Percentiles rank a stretch among this genome's conserved stretches.
phyloP scores from a whole-genome alignment of 2,888 invertebrate species.

The Agriotes lineatus region DNA sequence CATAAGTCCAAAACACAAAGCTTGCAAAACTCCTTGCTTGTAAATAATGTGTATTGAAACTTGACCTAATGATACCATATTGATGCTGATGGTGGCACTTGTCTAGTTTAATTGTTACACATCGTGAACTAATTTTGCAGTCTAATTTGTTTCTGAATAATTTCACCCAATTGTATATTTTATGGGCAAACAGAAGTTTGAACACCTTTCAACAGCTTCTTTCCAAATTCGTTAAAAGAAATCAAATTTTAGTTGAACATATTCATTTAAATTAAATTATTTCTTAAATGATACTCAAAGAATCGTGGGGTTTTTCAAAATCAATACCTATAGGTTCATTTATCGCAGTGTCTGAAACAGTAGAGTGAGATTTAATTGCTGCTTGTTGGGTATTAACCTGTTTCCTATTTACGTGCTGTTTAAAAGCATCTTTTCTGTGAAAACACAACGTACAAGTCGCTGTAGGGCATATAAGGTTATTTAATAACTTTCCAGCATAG shows the following conservation, averaged over 20 bases:
- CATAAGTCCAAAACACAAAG: too few species aligned
- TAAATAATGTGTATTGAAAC: too few species aligned
- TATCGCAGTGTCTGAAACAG: not conserved
- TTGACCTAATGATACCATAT: too few species aligned
- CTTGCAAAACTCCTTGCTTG: too few species aligned
- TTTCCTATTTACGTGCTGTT: not conserved
- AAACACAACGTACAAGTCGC: not conserved
- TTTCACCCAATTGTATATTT: too few species aligned
- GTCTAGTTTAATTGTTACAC: too few species aligned
- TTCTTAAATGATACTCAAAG: not conserved
- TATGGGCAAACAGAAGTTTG: too few species aligned
- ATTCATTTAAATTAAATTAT: not conserved
- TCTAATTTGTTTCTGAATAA: too few species aligned
- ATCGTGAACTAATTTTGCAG: too few species aligned
- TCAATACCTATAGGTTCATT: not conserved
- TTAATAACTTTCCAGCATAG: not conserved
- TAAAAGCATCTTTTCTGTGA: conserved; percentile 6
- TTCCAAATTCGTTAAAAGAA: conserved; percentile 1
- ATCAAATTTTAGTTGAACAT: not conserved
- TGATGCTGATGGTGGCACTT: too few species aligned
- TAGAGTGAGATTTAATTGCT: not conserved
- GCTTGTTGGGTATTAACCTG: too few species aligned
- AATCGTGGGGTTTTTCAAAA: not conserved
- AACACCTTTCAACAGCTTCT: not conserved
- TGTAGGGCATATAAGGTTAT: not conserved